phyloP scores from a whole-genome alignment of 2,797 vertebrate species.

The Chaenodraco wilsoni region DNA sequence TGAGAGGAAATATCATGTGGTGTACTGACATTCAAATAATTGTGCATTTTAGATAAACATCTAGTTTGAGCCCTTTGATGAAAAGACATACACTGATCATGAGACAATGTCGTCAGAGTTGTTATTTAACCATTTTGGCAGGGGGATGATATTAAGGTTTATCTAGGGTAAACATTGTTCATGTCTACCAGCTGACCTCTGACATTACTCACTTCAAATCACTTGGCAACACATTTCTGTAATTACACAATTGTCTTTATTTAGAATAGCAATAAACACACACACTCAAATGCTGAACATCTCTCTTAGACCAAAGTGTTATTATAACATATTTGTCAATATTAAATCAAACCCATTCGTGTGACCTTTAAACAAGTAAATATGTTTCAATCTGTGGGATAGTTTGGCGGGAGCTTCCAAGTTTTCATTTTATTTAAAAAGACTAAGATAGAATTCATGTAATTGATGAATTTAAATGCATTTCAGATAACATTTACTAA shows the following conservation, averaged over 20 bases:
- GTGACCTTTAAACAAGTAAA: not conserved
- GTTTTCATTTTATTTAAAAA: not conserved
- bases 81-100: not conserved
- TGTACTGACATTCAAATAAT: not conserved
- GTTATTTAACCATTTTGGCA: slow-evolving; percentile 5
- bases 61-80: not conserved
- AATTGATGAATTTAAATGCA: not conserved
- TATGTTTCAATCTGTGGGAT: not conserved
- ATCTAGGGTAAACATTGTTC: slow-evolving; percentile 21
- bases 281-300: not conserved
- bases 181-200: slow-evolving; percentile 48
- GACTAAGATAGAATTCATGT: not conserved
- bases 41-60: not conserved
- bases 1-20: not conserved
- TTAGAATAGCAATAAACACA: not conserved
- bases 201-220: slow-evolving; percentile 33
- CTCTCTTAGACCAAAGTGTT: not conserved
- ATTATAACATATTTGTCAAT: too few species aligned
- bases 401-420: not conserved
- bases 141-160: slow-evolving; percentile 8
- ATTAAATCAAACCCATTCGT: not conserved
- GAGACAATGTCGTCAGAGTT: slow-evolving; percentile 22
- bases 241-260: slow-evolving; percentile 19
- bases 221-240: slow-evolving; percentile 25
- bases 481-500: not conserved